phyloP scores from a whole-genome alignment of 2,888 invertebrate genomes.

The Drosophila rellima region DNA sequence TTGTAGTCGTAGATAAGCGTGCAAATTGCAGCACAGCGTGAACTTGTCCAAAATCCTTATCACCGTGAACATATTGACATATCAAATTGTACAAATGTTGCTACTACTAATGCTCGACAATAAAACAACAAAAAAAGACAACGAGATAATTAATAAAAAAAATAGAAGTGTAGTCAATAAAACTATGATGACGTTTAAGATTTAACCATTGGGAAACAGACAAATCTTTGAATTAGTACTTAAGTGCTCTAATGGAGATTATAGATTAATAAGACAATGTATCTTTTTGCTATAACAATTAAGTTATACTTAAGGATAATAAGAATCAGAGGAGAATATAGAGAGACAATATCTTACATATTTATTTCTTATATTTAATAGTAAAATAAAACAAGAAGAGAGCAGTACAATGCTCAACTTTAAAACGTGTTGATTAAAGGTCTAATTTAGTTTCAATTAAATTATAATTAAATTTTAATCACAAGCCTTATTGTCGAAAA shows the following conservation, averaged over 20 bases:
- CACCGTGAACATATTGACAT: conserved; percentile 25
- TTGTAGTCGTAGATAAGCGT: conserved; percentile 37
- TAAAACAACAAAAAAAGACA: conserved; percentile 15
- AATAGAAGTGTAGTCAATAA: conserved; percentile 18
- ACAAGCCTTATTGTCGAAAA: conserved; percentile 18
- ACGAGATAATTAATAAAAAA: conserved; percentile 19
- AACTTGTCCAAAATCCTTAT: conserved; percentile 37
- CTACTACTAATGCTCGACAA: conserved; percentile 41
- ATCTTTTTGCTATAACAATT: neutral
- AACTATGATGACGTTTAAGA: conserved; percentile 11
- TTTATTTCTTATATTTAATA: neutral
- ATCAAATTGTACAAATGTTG: conserved; percentile 23
- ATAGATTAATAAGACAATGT: neutral
- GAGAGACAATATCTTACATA: too few species aligned
- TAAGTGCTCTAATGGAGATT: neutral
- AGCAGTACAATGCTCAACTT: neutral
- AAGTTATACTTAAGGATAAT: neutral
- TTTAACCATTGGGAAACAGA: neutral
- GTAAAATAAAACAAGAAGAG: neutral
- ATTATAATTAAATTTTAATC: conserved; percentile 32
- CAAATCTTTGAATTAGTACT: neutral
- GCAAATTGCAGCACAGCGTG: conserved; percentile 39
- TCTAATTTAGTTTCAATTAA: conserved; percentile 24
- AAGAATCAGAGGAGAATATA: neutral
- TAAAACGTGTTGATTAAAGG: neutral